Evolutionary conservation across 2,797 vertebrate genomes (phyloP).

Genomic region (Sebastolobus altivelis): DNA sequence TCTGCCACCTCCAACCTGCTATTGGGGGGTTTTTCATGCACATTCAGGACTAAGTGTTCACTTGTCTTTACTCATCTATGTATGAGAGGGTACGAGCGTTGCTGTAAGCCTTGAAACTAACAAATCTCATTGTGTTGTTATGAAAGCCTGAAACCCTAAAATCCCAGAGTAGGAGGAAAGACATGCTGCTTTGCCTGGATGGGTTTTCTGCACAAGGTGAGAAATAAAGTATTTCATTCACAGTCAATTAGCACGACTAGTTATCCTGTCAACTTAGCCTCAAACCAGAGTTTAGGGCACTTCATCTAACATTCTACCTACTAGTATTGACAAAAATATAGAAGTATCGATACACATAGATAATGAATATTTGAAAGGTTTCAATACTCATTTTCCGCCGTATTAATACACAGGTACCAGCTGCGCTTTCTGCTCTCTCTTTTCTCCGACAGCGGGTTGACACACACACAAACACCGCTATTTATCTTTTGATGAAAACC

Average conservation of each 20-base stretch:
- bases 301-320: not conserved
- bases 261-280: not conserved
- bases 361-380: no score
- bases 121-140: slow-evolving; percentile 52
- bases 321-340: no score
- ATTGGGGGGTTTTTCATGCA: slow-evolving; percentile 15
- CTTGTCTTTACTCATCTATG: slow-evolving; percentile 48
- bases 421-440: no score
- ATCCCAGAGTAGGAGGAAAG: slow-evolving; percentile 38
- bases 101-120: slow-evolving; percentile 31
- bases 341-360: no score
- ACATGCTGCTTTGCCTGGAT: slow-evolving; percentile 38
- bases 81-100: slow-evolving; percentile 21
- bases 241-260: not conserved
- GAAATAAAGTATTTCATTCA: not conserved
- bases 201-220: slow-evolving; percentile 4
- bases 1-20: slow-evolving; percentile 46
- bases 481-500: no score
- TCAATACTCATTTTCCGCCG: no score
- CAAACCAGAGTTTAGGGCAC: not conserved
- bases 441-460: no score
- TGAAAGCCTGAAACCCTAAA: slow-evolving; percentile 39
- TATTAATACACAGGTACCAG: no score
- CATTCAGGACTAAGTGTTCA: slow-evolving; percentile 29
- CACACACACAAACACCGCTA: no score